Base-by-base conservation (phyloP, 2,113 vertebrate genomes). In the Crotalus tigris region DNA sequence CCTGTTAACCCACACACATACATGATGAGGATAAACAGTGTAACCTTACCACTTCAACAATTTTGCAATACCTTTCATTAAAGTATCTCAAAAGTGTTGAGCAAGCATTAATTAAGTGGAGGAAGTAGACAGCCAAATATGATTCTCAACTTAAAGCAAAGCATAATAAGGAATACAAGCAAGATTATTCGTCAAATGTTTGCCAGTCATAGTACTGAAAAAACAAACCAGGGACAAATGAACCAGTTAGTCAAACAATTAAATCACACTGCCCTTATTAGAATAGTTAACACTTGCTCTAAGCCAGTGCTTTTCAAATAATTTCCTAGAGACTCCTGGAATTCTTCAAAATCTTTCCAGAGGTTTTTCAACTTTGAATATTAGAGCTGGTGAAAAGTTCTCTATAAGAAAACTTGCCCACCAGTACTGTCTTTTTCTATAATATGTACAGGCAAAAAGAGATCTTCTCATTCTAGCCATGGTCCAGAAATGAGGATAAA, bases 51-150 rank as follows among this genome's bases (percentile, higher is more conserved):
- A 57, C 93, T 15, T 8, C 93, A 81, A 64, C 87, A 51, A 59
- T 75, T 2, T 33, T 46, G 87, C 3, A 94, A n/a, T 92, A 97
- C 94, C 94, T 92, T 88, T 64, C 64, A 23, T 97, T 95, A 96
- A 92, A 95, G 94, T 95, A 97, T 94, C 96, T 91, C 90, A 93
- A 29, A 92, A 58, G 7, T 89, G 95, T 96, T 89, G 88, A 54
- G 2, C 94, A 97, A 97, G 96, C 95, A 96, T 87, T 94, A 95
- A 97, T 97, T 97, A 97, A 96, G 95, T 93, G 89, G 54, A 92
- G 94, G 94, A 94, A 39, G 93, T 81, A 94, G 95, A 89, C 93
- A 95, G 94, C 57, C 93, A 33, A 93, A 92, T 90, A 94, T 93
- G 95, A 85, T 95, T 90, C 91, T 93, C 92, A 55, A n/a, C 90